Percentiles rank a stretch among this genome's conserved stretches.
Conservation (phyloP, 1,140 invertebrate species). For the Drosophila gunungcola region DNA sequence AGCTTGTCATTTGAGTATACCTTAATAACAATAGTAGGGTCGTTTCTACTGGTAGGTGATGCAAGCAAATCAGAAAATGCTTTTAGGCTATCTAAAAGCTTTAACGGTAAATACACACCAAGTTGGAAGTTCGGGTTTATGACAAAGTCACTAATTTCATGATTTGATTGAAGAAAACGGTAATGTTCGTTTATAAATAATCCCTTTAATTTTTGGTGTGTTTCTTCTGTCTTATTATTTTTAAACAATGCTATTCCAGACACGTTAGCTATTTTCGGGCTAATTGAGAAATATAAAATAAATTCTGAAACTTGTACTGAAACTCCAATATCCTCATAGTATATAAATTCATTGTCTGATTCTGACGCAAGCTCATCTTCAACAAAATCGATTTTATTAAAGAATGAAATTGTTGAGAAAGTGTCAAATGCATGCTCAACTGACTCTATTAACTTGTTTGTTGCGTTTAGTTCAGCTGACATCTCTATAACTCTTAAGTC, state of each 20-base stretch:
- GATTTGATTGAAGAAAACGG: conserved; percentile 85
- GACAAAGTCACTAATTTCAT: conserved; percentile 84
- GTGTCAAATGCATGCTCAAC: conserved; percentile 83
- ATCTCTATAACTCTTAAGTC: conserved; percentile 84
- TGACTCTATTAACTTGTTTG: conserved; percentile 86
- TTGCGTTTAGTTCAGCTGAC: conserved; percentile 86
- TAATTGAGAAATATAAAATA: conserved; percentile 86
- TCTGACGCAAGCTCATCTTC: background rate
- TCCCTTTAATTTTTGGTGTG: conserved; percentile 24
- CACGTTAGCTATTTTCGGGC: conserved; percentile 86
- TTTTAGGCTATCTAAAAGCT: conserved; percentile 81
- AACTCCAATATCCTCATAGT: conserved; percentile 62
- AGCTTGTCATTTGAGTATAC: conserved; percentile 86
- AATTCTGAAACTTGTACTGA: conserved; percentile 78
- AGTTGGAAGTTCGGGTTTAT: conserved; percentile 85
- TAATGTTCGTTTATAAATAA: conserved; percentile 85
- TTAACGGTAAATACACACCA: conserved; percentile 86
- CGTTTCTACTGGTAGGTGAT: conserved; percentile 10
- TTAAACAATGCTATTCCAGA: conserved; percentile 86
- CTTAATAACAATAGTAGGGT: conserved; percentile 84
- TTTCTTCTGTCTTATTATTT: conserved; percentile 3
- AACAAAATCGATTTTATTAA: conserved; percentile 1
- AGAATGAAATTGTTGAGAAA: conserved; percentile 30
- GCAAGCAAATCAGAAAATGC: conserved; percentile 46
- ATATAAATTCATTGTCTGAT: conserved; percentile 40